Evolutionary conservation across 2,888 invertebrate genomes (phyloP).

Genomic region (Hipparchia sbordonii): DNA sequence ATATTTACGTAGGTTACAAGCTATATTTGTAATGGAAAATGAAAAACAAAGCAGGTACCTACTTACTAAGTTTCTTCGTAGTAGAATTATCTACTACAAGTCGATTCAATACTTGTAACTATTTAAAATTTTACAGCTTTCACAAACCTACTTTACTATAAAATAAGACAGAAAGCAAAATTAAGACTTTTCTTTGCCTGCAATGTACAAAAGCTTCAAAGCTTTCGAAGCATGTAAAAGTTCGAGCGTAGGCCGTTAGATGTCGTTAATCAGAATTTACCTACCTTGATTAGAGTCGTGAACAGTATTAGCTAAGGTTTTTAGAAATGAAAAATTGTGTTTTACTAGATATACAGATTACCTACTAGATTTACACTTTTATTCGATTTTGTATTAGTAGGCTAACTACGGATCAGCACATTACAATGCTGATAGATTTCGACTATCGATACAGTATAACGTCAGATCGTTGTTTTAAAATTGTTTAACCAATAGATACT

Average conservation of each 20-base stretch:
- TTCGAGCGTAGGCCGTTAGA: conserved; percentile 41
- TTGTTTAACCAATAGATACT: too few species aligned
- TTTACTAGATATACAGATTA: too few species aligned
- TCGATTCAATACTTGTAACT: background rate
- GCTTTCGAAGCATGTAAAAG: conserved; percentile 39
- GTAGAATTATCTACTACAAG: background rate
- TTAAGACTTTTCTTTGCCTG: background rate
- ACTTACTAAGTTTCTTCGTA: too few species aligned
- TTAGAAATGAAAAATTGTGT: background rate
- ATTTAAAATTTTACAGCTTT: background rate
- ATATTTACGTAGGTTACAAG: too few species aligned
- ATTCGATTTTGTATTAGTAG: too few species aligned
- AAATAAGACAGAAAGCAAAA: background rate
- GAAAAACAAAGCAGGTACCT: too few species aligned
- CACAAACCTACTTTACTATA: background rate
- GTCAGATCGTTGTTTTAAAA: too few species aligned
- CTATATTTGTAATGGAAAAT: too few species aligned
- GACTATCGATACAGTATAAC: too few species aligned
- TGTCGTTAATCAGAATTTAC: conserved; percentile 42
- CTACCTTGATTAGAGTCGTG: background rate
- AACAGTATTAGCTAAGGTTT: background rate
- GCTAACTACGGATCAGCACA: too few species aligned
- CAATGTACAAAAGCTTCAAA: background rate
- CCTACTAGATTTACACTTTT: background rate
- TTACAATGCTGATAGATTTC: too few species aligned